These are phyloP conservation scores for Plagiodera versicolora DNA, from an alignment of 2,888 invertebrate species.

Conservation along the genomic window DNA sequence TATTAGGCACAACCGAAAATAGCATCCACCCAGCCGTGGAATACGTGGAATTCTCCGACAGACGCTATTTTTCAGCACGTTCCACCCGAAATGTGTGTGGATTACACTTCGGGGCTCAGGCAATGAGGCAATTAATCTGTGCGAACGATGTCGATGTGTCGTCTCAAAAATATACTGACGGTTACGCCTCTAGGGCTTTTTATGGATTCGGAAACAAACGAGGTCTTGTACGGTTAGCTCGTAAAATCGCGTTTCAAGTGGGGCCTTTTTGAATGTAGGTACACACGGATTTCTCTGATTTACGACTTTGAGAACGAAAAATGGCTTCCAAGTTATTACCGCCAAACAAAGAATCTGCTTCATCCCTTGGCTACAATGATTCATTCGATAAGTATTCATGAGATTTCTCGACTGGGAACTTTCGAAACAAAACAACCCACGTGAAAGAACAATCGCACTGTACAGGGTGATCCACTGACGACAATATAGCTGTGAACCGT, in stretches of 20 bases:
- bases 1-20: not conserved
- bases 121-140: not conserved
- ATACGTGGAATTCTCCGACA: not conserved
- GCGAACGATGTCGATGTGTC: not conserved
- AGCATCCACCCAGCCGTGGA: not conserved
- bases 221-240: not conserved
- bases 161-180: conserved; percentile 11
- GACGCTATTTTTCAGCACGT: not conserved
- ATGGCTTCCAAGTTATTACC: not conserved
- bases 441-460: no score
- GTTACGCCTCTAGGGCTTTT: not conserved
- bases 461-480: no score
- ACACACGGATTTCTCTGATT: not conserved
- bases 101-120: not conserved
- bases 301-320: not conserved
- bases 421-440: no score
- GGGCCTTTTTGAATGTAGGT: not conserved
- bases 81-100: no score
- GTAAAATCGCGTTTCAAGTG: not conserved
- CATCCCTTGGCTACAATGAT: not conserved
- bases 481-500: no score
- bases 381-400: not conserved
- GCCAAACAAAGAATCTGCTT: not conserved
- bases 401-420: no score
- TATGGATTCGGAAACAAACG: not conserved